phyloP scores from a whole-genome alignment of 2,797 vertebrate species.

The Rhabdomys pumilio region DNA sequence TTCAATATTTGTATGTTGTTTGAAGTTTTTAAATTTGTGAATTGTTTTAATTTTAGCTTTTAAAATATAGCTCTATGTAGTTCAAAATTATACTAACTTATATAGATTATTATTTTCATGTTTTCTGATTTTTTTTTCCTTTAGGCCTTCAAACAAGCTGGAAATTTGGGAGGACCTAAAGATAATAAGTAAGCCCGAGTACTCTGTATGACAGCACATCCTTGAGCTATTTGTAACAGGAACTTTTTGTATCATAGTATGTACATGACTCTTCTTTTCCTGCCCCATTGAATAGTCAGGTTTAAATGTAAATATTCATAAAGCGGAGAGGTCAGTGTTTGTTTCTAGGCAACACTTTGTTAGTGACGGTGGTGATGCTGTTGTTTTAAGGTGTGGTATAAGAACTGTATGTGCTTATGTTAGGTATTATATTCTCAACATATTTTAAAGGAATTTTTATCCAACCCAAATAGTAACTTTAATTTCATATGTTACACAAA shows the following conservation, averaged over 20 bases:
- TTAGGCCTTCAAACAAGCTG: conserved; percentile 96
- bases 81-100: conserved; percentile 59
- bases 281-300: neutral
- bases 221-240: conserved; percentile 44
- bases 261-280: conserved; percentile 27
- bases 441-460: conserved; percentile 37
- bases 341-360: neutral
- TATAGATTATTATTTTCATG: conserved; percentile 46
- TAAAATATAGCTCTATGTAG: conserved; percentile 26
- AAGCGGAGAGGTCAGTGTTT: neutral
- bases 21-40: neutral
- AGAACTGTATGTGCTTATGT: neutral
- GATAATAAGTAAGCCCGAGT: conserved; percentile 95
- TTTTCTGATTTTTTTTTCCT: conserved; percentile 71
- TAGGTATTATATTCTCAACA: neutral
- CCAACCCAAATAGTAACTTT: conserved; percentile 47
- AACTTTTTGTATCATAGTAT: conserved; percentile 4
- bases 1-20: conserved; percentile 12
- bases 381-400: neutral
- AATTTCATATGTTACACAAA: conserved; percentile 49
- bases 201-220: neutral
- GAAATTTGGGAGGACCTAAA: conserved; percentile 99
- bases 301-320: conserved; percentile 13
- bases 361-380: neutral
- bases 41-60: neutral